Base-by-base conservation (phyloP, 2,113 vertebrate species). In the Callipepla squamata region DNA sequence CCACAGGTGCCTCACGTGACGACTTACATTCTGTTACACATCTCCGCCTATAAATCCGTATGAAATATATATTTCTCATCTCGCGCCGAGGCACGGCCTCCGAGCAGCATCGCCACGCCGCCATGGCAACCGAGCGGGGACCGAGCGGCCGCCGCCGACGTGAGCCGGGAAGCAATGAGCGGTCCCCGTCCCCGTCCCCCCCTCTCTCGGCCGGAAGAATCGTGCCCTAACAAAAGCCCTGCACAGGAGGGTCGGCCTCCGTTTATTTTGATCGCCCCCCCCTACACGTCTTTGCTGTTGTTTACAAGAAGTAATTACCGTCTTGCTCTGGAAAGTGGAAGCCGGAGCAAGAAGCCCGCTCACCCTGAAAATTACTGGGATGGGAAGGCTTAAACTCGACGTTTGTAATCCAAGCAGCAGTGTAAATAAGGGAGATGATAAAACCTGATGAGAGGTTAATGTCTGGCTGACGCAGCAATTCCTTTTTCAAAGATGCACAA, bases 61-160 rank as follows among this genome's bases (percentile, higher is more conserved):
- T 44, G 73, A 87, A 79, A 2, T 14, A 55, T 32, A 18, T 55
- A 32, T 32, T 30, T 55, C 9, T 30, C 75, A 67, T 5, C 89
- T 85, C 28, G 63, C 84, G 36, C 83, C 94, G 72, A 96, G 77
- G 61, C 87, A 77, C 59, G 62, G 89, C 78, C 80, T 94, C 83
- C 34, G 28, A 90, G 85, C 55, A 85, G 88, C 90, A 94, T 82
- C 91, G 58, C 87, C 66, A 96, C 97, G 97, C 98, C 97, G 89
- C 97, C 98, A 97, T 94, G 97, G 98, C 97, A 98, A 98, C 98
- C 94, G 96, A 97, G 96, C 96, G 75, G 95, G 95, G 96, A 94
- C 93, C 97, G 94, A 98, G 97, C 97, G 95, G 95, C 94, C 96
- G 88, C 96, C 96, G 97, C 86, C 62, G 95, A 98, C 89, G 93